Evolutionary conservation across 2,113 vertebrate genomes (phyloP), one percentile per base, ranked within the genome.

Genomic region (Scophthalmus maximus): DNA sequence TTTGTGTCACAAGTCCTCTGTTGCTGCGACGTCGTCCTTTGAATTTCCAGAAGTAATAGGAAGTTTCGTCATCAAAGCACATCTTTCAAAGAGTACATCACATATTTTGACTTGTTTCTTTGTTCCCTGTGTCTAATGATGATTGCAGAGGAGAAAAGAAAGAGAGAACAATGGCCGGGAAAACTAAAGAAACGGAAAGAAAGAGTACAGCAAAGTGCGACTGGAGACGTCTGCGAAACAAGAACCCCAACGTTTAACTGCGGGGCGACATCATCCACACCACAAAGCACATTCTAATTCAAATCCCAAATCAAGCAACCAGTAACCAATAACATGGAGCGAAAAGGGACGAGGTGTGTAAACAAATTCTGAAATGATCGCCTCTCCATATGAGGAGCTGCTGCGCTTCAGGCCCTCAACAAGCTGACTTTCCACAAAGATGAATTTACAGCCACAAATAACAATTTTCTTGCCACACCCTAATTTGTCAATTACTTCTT

Each of bases 11-110:
- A 52, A 32, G 65, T 59, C 63, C 44, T 62, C 50, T 15, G 17
- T 14, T 65, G 56, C 58, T 36, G 36, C 17, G 11, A 67, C 23
- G 51, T 64, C 51, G 59, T 72, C 52, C 68, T 65, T 27, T 50
- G 38, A 79, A 68, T 89, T 90, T 82, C 83, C 79, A 84, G 38
- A 79, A 61, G 60, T 81, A 82, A 87, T 82, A 68, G 60, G 34
- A 87, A 74, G 79, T 91, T 78, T 87, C 86, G 85, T 90, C 89
- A 91, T 89, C 84, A 88, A 91, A 91, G 86, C 65, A 46, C 59
- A 72, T 68, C 44, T 67, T 70, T 80, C 77, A 78, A 57, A 83
- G 23, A 61, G 68, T 27, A 47, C 65, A 67, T 79, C 66, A 50
- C 27, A 67, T 26, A 64, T 36, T 70, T 60, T 62, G 79, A 72